These are phyloP conservation scores for Gymnothorax reevesii DNA, from an alignment of 2,797 vertebrate species.

Conservation along the genomic window DNA sequence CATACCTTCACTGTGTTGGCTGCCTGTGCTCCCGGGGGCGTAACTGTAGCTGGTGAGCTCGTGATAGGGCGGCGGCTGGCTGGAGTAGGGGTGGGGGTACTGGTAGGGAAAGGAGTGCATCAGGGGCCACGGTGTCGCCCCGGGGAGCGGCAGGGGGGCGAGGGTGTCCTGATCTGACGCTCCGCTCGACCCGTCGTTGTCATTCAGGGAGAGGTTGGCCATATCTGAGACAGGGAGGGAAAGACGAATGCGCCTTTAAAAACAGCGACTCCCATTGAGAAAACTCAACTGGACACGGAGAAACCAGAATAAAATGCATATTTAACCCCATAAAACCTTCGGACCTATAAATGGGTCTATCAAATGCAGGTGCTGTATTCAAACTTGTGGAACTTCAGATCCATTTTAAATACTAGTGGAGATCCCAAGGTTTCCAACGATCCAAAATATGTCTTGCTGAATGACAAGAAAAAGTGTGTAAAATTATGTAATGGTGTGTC, in stretches of 20 bases:
- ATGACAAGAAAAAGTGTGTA: too few relatives aligned
- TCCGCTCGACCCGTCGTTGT: constrained; percentile 89
- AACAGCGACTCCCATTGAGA: neutral
- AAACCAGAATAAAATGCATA: neutral
- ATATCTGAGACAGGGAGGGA: constrained; percentile 69
- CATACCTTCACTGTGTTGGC: constrained; percentile 90
- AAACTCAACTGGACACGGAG: neutral
- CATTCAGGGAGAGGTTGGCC: constrained; percentile 88
- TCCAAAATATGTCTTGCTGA: too few relatives aligned
- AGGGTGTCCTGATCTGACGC: constrained; percentile 90
- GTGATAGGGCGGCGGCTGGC: constrained; percentile 88
- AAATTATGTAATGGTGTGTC: too few relatives aligned
- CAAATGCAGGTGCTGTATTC: too few relatives aligned
- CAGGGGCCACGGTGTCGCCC: constrained; percentile 85
- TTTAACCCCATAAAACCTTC: too few relatives aligned
- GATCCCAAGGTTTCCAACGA: too few relatives aligned
- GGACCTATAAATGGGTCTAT: too few relatives aligned
- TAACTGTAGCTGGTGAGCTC: constrained; percentile 89
- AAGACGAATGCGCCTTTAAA: neutral
- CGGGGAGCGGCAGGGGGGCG: constrained; percentile 83
- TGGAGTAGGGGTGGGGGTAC: constrained; percentile 84
- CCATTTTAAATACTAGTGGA: too few relatives aligned
- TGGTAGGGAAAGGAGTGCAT: constrained; percentile 89
- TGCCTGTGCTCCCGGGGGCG: constrained; percentile 83
- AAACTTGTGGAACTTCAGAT: too few relatives aligned